Evolutionary conservation across 1,140 invertebrate species (phyloP), one percentile per base, ranked within the genome.

Genomic region (Psix sp.): DNA sequence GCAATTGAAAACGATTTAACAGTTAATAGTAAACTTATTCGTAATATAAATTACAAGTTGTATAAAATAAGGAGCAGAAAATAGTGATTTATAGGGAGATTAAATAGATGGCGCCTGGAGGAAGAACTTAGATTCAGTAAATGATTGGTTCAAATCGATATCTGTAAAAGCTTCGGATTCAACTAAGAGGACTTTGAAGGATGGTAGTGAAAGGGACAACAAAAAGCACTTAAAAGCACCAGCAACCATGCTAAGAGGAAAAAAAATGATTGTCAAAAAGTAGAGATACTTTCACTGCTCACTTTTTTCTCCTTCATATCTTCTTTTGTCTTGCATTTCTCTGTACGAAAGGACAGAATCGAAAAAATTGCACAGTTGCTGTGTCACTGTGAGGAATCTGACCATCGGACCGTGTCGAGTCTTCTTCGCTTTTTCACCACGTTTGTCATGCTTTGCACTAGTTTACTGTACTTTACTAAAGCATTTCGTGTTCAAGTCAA

Each of bases 161-260:
- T 31, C 14, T 43, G 17, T 33, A 5, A 57, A 35, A 35, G 24
- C 35, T 18, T 36, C 35, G 5, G 36, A 10, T 33, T 49, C 6
- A n/a, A 51, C 3, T 60, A 70, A 63, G 39, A 65, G 71, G 66
- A 70, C 68, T 78, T 72, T 16, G 68, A 35, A 54, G 60, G 43
- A 43, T 51, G 35, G 36, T 11, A 26, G 13, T 7, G 24, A 72
- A 67, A 62, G 49, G 57, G 79, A 84, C 81, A 82, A 62, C 70
- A 70, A 60, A 84, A 84, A 83, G 80, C 80, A 83, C 81, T 82
- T 83, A 80, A 83, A 78, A 79, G 77, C 60, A 57, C 70, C 80
- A 39, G 70, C 76, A 76, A 79, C 54, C 43, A 36, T 49, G 18
- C 36, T 39, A 31, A 51, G 39, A 43, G 54, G n/a, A n/a, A 67